Evolutionary conservation across 2,113 vertebrate species (phyloP).

Genomic region (Clinocottus analis): DNA sequence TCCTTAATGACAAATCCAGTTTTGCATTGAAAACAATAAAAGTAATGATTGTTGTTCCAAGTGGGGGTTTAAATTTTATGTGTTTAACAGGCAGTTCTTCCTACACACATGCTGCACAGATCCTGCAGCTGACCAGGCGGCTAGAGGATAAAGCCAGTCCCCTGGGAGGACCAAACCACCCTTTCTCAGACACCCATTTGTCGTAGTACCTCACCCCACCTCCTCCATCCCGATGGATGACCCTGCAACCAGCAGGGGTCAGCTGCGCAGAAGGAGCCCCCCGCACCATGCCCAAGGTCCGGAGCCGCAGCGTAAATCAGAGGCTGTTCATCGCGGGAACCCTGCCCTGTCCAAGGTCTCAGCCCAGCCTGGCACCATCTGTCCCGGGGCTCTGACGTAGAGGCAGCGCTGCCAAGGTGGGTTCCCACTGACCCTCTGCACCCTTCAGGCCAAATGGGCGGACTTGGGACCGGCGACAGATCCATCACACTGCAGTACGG

Average conservation of each 20-base stretch:
- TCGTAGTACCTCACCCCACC: slow-evolving; percentile 46
- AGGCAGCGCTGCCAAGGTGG: slow-evolving; percentile 61
- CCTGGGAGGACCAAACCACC: slow-evolving; percentile 68
- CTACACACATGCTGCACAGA: slow-evolving; percentile 72
- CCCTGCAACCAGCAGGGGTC: slow-evolving; percentile 77
- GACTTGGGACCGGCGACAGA: slow-evolving; percentile 53
- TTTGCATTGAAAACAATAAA: slow-evolving; percentile 27
- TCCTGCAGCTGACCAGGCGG: slow-evolving; percentile 69
- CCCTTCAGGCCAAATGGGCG: slow-evolving; percentile 37
- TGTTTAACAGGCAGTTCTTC: slow-evolving; percentile 55
- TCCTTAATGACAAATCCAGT: background rate
- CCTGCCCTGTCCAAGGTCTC: slow-evolving; percentile 66
- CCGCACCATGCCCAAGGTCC: slow-evolving; percentile 54
- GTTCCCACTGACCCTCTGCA: slow-evolving; percentile 77
- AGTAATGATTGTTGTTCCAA: slow-evolving; percentile 37
- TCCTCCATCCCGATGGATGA: slow-evolving; percentile 60
- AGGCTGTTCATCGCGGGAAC: slow-evolving; percentile 79
- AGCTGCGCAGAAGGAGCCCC: slow-evolving; percentile 67
- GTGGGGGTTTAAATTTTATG: slow-evolving; percentile 46
- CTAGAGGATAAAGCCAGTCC: slow-evolving; percentile 62
- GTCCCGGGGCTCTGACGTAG: slow-evolving; percentile 79
- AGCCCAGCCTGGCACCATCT: slow-evolving; percentile 81
- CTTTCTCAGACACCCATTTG: slow-evolving; percentile 83
- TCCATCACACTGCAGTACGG: slow-evolving; percentile 67
- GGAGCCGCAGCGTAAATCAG: slow-evolving; percentile 81